phyloP scores from a whole-genome alignment of 2,797 vertebrate species.

The Iguana delicatissima region DNA sequence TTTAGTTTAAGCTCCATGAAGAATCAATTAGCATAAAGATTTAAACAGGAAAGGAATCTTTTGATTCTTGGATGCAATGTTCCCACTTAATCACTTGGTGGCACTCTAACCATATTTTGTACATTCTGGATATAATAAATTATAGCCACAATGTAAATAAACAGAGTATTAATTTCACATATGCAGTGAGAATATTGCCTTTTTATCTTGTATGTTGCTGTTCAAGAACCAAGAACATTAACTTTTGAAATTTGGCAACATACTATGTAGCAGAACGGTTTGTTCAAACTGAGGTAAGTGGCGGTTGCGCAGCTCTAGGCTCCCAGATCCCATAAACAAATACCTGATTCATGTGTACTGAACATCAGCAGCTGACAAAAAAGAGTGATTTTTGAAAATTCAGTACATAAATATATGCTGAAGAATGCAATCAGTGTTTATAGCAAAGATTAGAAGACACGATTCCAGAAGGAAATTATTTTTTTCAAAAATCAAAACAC shows the following conservation, averaged over 20 bases:
- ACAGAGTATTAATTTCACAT: background rate
- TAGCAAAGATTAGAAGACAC: background rate
- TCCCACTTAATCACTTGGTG: conserved; percentile 53
- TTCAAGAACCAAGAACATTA: background rate
- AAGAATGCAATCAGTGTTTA: background rate
- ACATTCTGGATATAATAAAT: background rate
- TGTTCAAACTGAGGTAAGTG: too few relatives aligned
- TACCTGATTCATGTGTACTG: background rate
- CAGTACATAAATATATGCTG: background rate
- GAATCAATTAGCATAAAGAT: background rate
- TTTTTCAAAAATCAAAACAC: background rate
- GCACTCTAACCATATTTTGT: conserved; percentile 44
- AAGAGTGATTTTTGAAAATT: background rate
- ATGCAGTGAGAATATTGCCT: background rate
- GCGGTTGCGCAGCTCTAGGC: too few relatives aligned
- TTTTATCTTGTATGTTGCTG: background rate
- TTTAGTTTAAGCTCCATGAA: background rate
- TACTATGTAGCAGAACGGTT: background rate
- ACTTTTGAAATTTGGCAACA: background rate
- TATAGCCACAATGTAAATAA: background rate
- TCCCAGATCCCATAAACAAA: background rate
- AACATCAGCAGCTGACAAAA: background rate
- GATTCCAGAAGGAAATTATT: background rate
- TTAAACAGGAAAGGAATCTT: background rate
- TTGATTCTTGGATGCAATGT: conserved; percentile 28